Base-by-base conservation (phyloP, 2,113 vertebrate genomes). In the Hippolais icterina region DNA sequence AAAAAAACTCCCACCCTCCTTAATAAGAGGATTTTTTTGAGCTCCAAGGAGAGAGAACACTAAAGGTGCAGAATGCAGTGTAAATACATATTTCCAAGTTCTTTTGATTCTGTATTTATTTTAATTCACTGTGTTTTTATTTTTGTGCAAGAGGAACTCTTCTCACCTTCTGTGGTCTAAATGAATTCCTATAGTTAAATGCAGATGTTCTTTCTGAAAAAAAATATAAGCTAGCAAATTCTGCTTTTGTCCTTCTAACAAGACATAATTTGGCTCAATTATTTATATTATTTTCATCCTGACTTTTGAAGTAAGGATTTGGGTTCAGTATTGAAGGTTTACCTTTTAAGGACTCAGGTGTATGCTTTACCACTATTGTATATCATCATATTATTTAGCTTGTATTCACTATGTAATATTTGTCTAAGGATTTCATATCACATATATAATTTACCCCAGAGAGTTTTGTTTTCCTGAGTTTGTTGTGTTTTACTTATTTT, bases 1-100 rank as follows among this genome's bases (percentile, higher is more conserved):
- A 24, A 4, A 24, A 57, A 57, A 22, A 14, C 1, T 1, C 10
- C 11, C 39, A 13, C 12, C 2, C 5, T 39, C 8, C 31, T 47
- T 59, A 61, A 11, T 27, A 71, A 28, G 23, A 22, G 4, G 5
- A 16, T 13, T 16, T 65, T 64, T 65, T 74, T 72, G 31, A 59
- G 15, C 29, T 72, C 4, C 24, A 54, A 31, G 21, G 33, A 39
- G 21, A 69, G 23, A 57, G 8, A 59, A 23, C 2, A 11, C 7
- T 86, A 64, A 76, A 22, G 31, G 20, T 72, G 15, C 8, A 86
- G 61, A 61, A 33, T 9, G 9, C 31, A 54, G 5, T 47, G 17
- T 41, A 52, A 84, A 46, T 63, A 12, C 5, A 6, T 28, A 25
- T 65, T 44, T 79, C 2, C 15, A 52, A 27, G 8, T 47, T 31